Base-by-base conservation (phyloP, 2,113 vertebrate species). In the Pseudorasbora parva region DNA sequence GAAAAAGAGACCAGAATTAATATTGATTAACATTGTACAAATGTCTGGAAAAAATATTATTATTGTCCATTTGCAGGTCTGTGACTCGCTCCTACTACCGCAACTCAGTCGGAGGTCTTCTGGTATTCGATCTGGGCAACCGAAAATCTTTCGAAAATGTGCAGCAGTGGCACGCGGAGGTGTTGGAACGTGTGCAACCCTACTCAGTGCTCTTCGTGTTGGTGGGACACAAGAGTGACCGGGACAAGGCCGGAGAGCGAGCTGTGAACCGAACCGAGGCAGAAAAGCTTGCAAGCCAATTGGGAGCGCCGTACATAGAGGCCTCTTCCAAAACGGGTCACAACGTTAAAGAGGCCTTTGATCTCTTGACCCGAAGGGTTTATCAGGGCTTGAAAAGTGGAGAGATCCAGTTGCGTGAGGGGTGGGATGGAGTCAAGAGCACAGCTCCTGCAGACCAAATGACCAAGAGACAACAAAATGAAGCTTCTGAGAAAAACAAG, bases 211-310 rank as follows among this genome's bases (percentile, higher is more conserved):
- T 96, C 49, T 96, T 96, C 56, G 17, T 96, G 82, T 91, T 96
- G 82, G 94, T 95, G 87, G 95, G 96, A 4, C 94, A 96, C 87
- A 96, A 97, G 86, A 95, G 90, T 0, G 96, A 97, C 91, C 84
- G 90, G 56, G 88, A 72, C 0, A 87, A 89, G 81, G 68, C 25
- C 0, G 90, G 81, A 9, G 91, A 94, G 84, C 78, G 94, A 62
- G 86, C 1, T 33, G 94, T 96, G 85, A 90, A 80, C n/a, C 89
- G 43, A 2, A 92, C 90, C 41, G 96, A 96, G 87, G 95, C 94
- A 0, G 92, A 95, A 91, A 93, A 81, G 23, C 79, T 95, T 85
- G 96, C 95, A 0, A 82, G 90, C 8, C 89, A 92, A 0, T 82
- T 96, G 11, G 92, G 93, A 0, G 49, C 89, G 11, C 90, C 90